Evolutionary conservation across 2,797 vertebrate species (phyloP).

Genomic region (Fratercula arctica): DNA sequence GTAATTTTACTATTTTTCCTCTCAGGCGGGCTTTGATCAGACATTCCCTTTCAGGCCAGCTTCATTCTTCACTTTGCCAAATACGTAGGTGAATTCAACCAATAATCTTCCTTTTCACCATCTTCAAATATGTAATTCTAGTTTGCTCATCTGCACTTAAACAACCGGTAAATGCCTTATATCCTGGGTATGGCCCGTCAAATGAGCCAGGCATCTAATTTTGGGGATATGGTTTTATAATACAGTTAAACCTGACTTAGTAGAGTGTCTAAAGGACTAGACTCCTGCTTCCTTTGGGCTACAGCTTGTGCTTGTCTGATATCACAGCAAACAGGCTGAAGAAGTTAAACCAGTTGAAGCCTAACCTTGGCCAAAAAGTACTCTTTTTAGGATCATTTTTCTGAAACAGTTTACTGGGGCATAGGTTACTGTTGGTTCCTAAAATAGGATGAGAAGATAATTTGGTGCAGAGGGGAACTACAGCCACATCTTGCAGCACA

Average conservation of each 20-base stretch:
- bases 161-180: background rate
- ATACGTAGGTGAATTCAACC: background rate
- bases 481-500: background rate
- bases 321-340: background rate
- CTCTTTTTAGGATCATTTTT: background rate
- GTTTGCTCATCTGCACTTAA: background rate
- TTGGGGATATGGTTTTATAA: background rate
- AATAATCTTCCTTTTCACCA: background rate
- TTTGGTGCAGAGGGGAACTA: fast-evolving
- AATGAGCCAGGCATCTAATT: background rate
- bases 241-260: background rate
- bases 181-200: background rate
- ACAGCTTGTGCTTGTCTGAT: background rate
- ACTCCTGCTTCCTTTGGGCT: background rate
- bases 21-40: background rate
- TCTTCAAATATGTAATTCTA: background rate
- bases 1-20: background rate
- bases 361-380: background rate
- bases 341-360: background rate
- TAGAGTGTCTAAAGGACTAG: background rate
- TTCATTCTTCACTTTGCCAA: background rate
- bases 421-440: background rate
- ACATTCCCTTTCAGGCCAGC: background rate
- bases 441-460: background rate
- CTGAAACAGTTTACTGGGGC: background rate